Conservation (phyloP, 2,113 vertebrate species). For the Grammomys surdaster region DNA sequence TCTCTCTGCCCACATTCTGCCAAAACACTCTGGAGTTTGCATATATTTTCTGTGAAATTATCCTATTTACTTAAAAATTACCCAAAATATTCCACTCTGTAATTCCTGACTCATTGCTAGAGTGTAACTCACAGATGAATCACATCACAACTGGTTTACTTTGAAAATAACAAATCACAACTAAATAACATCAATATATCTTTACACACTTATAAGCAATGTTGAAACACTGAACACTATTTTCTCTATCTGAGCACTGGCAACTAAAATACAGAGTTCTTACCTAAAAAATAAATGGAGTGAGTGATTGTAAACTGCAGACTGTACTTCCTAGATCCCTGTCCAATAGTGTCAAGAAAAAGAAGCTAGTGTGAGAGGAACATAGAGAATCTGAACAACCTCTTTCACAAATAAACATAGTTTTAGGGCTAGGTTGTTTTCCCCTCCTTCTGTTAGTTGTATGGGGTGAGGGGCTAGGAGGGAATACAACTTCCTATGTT, state of each 20-base stretch:
- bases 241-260: not conserved
- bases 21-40: constrained; percentile 54
- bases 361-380: not conserved
- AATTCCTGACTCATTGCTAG: not conserved
- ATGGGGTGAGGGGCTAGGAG: not conserved
- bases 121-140: constrained; percentile 58
- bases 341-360: not conserved
- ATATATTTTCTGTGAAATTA: constrained; percentile 68
- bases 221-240: constrained; percentile 10
- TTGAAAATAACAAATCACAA: constrained; percentile 63
- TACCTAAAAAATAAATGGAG: not conserved
- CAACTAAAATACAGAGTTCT: not conserved
- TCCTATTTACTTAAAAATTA: constrained; percentile 69
- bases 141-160: constrained; percentile 26
- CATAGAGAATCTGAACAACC: not conserved
- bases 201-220: constrained; percentile 44
- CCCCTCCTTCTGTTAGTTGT: not conserved
- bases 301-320: not conserved
- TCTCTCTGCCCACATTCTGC: constrained; percentile 54
- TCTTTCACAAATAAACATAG: not conserved
- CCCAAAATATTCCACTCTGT: constrained; percentile 32
- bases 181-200: constrained; percentile 46
- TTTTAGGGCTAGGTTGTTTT: not conserved
- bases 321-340: not conserved
- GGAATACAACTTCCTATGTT: not conserved